Evolutionary conservation across 2,888 invertebrate species (phyloP), one percentile per base, ranked within the genome.

Genomic region (Agonopterix heracliana): DNA sequence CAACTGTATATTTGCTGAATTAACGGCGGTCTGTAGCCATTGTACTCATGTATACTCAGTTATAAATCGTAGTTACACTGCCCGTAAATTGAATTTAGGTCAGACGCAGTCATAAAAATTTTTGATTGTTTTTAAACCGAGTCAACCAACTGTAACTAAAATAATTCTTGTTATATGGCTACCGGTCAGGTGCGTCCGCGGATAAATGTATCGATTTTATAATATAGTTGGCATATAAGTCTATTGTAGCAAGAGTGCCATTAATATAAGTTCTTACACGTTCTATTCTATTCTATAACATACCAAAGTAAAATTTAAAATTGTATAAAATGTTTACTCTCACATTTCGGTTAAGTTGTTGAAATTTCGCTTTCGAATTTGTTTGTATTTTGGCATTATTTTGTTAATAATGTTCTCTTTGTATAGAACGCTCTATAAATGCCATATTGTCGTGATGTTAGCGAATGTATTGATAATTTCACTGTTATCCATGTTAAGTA

Each of bases 401-500:
- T n/a, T n/a, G 38, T n/a, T n/a, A 4, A 10, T 35, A 35, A 38
- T 38, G 38, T 38, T n/a, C 38, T 26, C 26, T 26, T 5, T 7
- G 26, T 26, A 7, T 26, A 26, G 26, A 26, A 5, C 26, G 26
- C 26, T 35, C 11, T 48, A 45, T 14, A 50, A 46, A 53, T 43
- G 53, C 54, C 55, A 55, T 59, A 55, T 60, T 63, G 60, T 62
- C 60, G 60, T 64, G 55, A 60, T 57, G 57, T 49, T 50, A 53
- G 55, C 54, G 55, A 48, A 51, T 53, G 52, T 57, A 60, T 60
- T 54, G 67, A 61, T 60, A 60, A 66, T 70, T 64, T 67, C 66
- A 69, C 71, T 78, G 69, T 77, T 77, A 71, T 70, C 60, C 50
- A 54, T 61, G 59, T 64, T 63, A 65, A 66, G 63, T 76, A 74